Evolutionary conservation across 2,113 vertebrate genomes (phyloP).

Genomic region (Saccopteryx bilineata): DNA sequence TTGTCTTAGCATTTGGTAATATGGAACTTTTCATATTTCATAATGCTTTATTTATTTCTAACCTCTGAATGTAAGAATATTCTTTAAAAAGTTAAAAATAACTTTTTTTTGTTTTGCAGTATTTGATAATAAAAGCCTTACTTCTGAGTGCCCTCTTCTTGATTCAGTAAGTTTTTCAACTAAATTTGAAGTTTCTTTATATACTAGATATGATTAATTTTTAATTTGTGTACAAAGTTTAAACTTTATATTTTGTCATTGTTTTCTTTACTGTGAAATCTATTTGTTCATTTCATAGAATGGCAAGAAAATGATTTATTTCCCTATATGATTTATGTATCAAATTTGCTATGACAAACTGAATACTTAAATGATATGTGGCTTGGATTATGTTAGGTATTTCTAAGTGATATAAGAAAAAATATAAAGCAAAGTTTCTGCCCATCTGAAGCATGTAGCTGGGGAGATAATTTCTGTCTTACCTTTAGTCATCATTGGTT

Average conservation of each 20-base stretch:
- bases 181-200: conserved; percentile 54
- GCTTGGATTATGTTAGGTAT: conserved; percentile 2
- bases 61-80: background rate
- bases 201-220: conserved; percentile 55
- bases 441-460: background rate
- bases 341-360: conserved; percentile 31
- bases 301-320: background rate
- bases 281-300: background rate
- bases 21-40: conserved; percentile 21
- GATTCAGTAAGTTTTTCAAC: conserved; percentile 75
- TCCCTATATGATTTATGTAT: background rate
- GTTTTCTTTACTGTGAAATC: background rate
- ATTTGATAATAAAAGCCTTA: conserved; percentile 49
- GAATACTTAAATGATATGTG: background rate
- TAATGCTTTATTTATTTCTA: background rate
- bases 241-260: background rate
- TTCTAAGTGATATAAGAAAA: conserved; percentile 2
- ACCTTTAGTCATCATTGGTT: background rate
- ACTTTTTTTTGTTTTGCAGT: conserved; percentile 70
- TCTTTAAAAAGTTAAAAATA: conserved; percentile 60
- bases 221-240: background rate
- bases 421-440: background rate
- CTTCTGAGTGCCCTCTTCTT: conserved; percentile 65
- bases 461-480: background rate
- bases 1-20: conserved; percentile 38